Base-by-base conservation (phyloP, 2,888 invertebrate species). In the Dynastes tityus region DNA sequence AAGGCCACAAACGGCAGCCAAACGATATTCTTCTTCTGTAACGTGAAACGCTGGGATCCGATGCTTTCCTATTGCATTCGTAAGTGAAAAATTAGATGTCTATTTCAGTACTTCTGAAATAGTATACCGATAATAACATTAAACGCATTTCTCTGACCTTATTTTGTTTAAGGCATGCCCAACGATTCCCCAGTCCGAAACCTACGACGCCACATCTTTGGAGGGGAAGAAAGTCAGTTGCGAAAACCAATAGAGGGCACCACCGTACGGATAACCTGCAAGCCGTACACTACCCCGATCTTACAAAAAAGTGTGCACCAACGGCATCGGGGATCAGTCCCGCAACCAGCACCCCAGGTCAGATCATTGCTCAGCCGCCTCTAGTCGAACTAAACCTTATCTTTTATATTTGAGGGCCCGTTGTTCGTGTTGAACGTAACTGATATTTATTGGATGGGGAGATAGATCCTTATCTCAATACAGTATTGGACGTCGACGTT, bases 401-500 rank as follows among this genome's bases (percentile, higher is more conserved):
- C 27, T n/a, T n/a, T n/a, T n/a, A n/a, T n/a, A n/a, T n/a, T n/a
- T n/a, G n/a, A n/a, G n/a, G n/a, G n/a, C n/a, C n/a, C 67, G 1
- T 0, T 16, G 11, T 1, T 49, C 27, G 11, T 9, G 8, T 11
- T 1, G 9, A 68, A 68, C 49, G 49, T 11, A 51, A 68, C 22
- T 0, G 6, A 16, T 65, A 8, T 22, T 13, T 37, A 37, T 55
- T n/a, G 55, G 37, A 64, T 22, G 55, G 22, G 8, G 22, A 55
- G 4, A 55, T 55, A 16, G 49, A 68, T 45, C 49, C 49, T 1
- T 68, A 68, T 49, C n/a, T 27, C 11, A 68, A 49, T 49, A 37
- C 45, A 49, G 37, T 49, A 49, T 49, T 68, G 11, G 68, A 68
- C 45, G 68, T 68, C 22, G 67, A 67, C 67, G 67, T 9, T 67